phyloP scores from a whole-genome alignment of 2,113 vertebrate genomes.

The Oryzias melastigma region DNA sequence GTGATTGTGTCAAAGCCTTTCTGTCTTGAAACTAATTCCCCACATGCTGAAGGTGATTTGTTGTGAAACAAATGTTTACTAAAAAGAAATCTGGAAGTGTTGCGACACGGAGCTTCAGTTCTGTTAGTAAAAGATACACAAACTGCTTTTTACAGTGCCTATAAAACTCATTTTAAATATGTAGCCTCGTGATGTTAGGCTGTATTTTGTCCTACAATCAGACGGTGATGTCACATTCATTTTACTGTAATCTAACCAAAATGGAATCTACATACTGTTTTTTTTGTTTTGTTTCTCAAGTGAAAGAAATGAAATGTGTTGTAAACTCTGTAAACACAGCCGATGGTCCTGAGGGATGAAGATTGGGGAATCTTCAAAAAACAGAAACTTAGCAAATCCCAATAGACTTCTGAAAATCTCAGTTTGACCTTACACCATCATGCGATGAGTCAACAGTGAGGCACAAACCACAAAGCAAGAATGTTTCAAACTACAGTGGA shows the following conservation, averaged over 20 bases:
- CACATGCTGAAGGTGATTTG: conserved; percentile 32
- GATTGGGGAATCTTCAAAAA: conserved; percentile 23
- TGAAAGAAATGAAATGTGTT: conserved; percentile 28
- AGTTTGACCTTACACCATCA: conserved; percentile 63
- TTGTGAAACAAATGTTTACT: conserved; percentile 51
- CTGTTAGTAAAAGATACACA: conserved; percentile 4
- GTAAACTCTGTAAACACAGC: too few species aligned
- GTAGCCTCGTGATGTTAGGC: background rate
- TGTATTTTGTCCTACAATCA: background rate
- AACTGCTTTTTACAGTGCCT: background rate
- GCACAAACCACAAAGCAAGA: conserved; percentile 53
- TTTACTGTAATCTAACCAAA: conserved; percentile 43
- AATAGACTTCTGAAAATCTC: conserved; percentile 58
- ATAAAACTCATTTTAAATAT: background rate
- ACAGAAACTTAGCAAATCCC: conserved; percentile 50
- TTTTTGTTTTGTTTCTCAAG: conserved; percentile 26
- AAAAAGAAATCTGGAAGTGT: conserved; percentile 11
- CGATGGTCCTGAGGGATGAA: conserved; percentile 16
- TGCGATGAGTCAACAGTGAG: conserved; percentile 75
- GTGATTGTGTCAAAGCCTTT: conserved; percentile 10
- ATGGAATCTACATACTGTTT: conserved; percentile 25
- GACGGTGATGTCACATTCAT: conserved; percentile 45
- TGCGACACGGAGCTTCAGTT: conserved; percentile 2
- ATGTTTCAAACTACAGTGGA: conserved; percentile 51
- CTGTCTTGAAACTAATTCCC: conserved; percentile 29